Base-by-base conservation (phyloP, 2,113 vertebrate genomes). In the Callocephalon fimbriatum region DNA sequence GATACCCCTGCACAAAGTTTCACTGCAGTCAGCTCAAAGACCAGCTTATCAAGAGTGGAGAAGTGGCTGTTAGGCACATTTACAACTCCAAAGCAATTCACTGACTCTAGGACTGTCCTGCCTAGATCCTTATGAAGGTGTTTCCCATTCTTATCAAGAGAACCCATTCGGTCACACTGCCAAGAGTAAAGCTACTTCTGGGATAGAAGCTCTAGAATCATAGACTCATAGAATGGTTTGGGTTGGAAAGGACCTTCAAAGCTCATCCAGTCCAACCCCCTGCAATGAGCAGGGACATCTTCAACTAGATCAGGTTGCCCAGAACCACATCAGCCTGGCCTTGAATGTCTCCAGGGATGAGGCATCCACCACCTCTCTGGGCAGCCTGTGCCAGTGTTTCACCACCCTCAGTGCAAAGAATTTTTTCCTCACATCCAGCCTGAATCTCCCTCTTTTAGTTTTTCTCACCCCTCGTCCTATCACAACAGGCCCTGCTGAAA, bases 121-220 rank as follows among this genome's bases (percentile, higher is more conserved):
- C 19, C 42, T 31, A 53, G n/a, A 40, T 6, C 18, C 23, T 20
- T 66, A 16, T 1, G 19, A 59, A 85, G 65, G 45, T 58, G 15
- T 14, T 20, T 73, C 27, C 31, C 12, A 35, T 17, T 16, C 11
- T 44, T 18, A 40, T 2, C 29, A 56, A 31, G 22, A 53, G 42
- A 72, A 5, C 5, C 0, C 0, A 50, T 63, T 68, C 53, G 44
- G 15, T 17, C 37, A 56, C 0, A 0, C 42, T 31, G 35, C n/a
- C 38, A 47, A 23, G 15, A 0, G 0, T 25, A 62, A 58, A 0
- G 0, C 48, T 21, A 54, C 12, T 16, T 50, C 58, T 35, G 37
- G 32, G 35, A 48, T 7, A 74, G 27, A 38, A 11, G 63, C 12
- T 87, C 65, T 21, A 85, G 58, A 58, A 58, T 58, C 54, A 38